Evolutionary conservation across 64 coral and sea anemone species (phyloP), one percentile per base, ranked within the genome.

Genomic region (Anthopleura sola): DNA sequence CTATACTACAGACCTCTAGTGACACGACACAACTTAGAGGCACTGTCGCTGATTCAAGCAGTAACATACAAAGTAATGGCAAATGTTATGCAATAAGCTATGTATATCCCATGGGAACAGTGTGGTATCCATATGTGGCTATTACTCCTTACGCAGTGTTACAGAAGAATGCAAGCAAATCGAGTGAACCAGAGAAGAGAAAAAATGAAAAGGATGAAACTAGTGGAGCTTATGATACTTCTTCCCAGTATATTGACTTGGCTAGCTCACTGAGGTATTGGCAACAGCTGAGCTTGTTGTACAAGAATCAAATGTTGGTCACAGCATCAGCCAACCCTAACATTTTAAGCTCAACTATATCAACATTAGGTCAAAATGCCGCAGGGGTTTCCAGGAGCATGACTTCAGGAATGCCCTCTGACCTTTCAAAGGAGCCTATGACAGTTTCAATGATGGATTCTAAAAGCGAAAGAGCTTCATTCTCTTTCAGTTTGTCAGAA

Each of bases 241-340:
- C 23, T 84, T 49, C 93, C 5, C 94, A 92, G 79, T 97, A 91
- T 60, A 97, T 97, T 85, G 94, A 97, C 54, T 77, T 97, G 32
- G 88, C 94, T 28, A 89, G 90, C 56, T 92, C 94, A 46, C 71
- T 92, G 56, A 83, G 90, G 49, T 97, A 97, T 74, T 97, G 94
- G 90, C 94, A 95, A 54, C 94, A 97, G 34, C 85, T 88, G 60
- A 92, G 77, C 82, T 90, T 97, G 53, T 86, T 92, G 74, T 97
- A 92, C 76, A 92, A 86, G 49, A 92, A 50, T 86, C 92, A 55
- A 90, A 77, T 92, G 66, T 71, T 71, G 3, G 66, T 71, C 24
- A 71, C 66, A 33, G 66, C 26, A 32, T 71, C 66, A 31, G 66
- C 66, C 11, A 71, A 71, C 28, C 23, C 26, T 34, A 71, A 71